phyloP scores from a whole-genome alignment of 1,140 invertebrate genomes.

The Galleria mellonella region DNA sequence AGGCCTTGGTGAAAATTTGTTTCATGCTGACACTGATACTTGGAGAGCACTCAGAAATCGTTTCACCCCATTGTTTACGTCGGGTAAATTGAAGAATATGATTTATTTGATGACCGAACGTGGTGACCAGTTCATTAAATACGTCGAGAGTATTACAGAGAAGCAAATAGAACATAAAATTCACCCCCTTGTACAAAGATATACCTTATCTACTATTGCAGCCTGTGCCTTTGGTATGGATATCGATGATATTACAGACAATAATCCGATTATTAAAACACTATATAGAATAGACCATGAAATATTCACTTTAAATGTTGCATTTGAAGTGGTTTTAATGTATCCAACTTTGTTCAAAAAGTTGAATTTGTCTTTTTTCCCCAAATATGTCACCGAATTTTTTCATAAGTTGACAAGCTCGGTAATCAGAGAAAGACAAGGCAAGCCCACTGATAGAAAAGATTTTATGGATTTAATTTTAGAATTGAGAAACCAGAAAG shows the following conservation, averaged over 20 bases:
- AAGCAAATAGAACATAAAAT: slow-evolving; percentile 38
- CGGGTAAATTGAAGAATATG: slow-evolving; percentile 75
- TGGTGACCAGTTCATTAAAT: slow-evolving; percentile 32
- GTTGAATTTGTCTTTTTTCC: slow-evolving; percentile 11
- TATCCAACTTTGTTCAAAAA: slow-evolving; percentile 14
- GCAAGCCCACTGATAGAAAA: slow-evolving; percentile 12
- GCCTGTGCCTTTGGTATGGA: slow-evolving; percentile 75
- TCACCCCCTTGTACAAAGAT: slow-evolving; percentile 46
- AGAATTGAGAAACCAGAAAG: slow-evolving; percentile 8
- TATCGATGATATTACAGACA: slow-evolving; percentile 36
- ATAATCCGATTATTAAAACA: neutral
- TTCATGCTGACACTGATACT: slow-evolving; percentile 49
- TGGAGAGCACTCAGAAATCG: slow-evolving; percentile 73
- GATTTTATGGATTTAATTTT: slow-evolving; percentile 18
- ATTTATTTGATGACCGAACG: slow-evolving; percentile 43
- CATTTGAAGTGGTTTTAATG: slow-evolving; percentile 15
- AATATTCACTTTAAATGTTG: slow-evolving; percentile 5
- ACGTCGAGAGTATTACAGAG: slow-evolving; percentile 15
- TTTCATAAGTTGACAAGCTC: slow-evolving; percentile 9
- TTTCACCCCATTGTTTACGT: slow-evolving; percentile 74
- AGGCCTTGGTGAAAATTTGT: slow-evolving; percentile 54
- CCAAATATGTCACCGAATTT: slow-evolving; percentile 6
- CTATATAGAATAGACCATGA: slow-evolving; percentile 10
- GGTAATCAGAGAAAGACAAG: slow-evolving; percentile 13
- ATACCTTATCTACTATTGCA: slow-evolving; percentile 65